A percentile compares a stretch with the other conserved stretches of the same genome.
phyloP scores from a whole-genome alignment of 2,113 vertebrate species.

The Petromus typicus region DNA sequence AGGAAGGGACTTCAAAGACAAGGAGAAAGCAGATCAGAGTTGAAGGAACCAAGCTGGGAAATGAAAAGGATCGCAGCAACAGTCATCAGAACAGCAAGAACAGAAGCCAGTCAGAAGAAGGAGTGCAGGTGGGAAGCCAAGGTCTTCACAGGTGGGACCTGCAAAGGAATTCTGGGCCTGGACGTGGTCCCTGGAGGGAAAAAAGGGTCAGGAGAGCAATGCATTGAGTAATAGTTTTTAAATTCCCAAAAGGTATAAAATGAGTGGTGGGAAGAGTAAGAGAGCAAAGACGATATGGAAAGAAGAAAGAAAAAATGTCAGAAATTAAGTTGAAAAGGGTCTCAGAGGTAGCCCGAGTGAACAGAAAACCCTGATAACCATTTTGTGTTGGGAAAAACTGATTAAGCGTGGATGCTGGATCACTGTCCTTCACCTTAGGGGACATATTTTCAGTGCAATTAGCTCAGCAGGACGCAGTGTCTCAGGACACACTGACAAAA shows the following conservation, averaged over 20 bases:
- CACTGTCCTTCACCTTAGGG: neutral
- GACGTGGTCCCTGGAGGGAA: no score
- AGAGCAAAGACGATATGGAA: neutral
- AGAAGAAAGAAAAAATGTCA: neutral
- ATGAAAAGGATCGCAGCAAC: neutral
- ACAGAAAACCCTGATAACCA: neutral
- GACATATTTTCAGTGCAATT: rapidly evolving
- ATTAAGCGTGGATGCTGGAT: neutral
- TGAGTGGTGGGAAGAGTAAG: neutral
- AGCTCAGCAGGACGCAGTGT: no score
- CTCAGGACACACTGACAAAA: no score
- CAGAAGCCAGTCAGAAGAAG: neutral
- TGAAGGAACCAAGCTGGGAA: neutral
- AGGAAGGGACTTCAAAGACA: slow-evolving; percentile 30
- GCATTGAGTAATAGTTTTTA: rapidly evolving
- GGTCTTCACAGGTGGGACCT: neutral
- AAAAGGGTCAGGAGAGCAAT: neutral
- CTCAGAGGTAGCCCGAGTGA: neutral
- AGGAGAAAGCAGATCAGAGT: slow-evolving; percentile 39
- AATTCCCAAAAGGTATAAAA: neutral
- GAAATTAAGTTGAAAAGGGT: neutral
- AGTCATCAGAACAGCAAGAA: neutral
- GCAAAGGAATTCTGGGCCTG: neutral
- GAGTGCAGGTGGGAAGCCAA: rapidly evolving
- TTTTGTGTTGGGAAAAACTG: neutral